Evolutionary conservation across 2,113 vertebrate genomes (phyloP).

Genomic region (Glareola pratincola): DNA sequence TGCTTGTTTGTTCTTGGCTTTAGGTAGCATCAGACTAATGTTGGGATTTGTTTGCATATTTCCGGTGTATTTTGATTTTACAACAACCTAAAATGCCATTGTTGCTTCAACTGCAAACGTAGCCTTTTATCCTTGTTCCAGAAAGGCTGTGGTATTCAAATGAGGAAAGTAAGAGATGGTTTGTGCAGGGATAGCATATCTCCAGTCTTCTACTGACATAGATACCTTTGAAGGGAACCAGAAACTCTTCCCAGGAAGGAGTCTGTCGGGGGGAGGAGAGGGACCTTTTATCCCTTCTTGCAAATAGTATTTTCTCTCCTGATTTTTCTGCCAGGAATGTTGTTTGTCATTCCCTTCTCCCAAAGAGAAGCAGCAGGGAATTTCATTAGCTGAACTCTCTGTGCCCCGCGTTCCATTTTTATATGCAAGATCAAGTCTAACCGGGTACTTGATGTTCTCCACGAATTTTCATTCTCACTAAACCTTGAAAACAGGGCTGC

Average conservation of each 20-base stretch:
- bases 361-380: background rate
- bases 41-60: constrained; percentile 47
- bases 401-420: background rate
- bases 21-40: constrained; percentile 47
- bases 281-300: background rate
- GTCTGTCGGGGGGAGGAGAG: background rate
- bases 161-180: background rate
- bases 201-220: background rate
- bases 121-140: background rate
- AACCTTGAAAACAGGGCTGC: background rate
- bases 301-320: background rate
- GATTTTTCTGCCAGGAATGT: background rate
- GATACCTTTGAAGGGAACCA: background rate
- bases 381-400: background rate
- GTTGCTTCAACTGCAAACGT: constrained; percentile 1
- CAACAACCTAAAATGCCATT: background rate
- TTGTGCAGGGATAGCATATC: background rate
- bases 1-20: constrained; percentile 67
- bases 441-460: background rate
- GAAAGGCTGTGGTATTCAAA: background rate
- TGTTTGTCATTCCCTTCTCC: background rate
- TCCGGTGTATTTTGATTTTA: constrained; percentile 67
- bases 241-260: background rate
- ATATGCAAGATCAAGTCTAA: background rate
- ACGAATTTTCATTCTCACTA: background rate